Conservation (phyloP, 1,140 invertebrate genomes). For the Centruroides sculpturatus region DNA sequence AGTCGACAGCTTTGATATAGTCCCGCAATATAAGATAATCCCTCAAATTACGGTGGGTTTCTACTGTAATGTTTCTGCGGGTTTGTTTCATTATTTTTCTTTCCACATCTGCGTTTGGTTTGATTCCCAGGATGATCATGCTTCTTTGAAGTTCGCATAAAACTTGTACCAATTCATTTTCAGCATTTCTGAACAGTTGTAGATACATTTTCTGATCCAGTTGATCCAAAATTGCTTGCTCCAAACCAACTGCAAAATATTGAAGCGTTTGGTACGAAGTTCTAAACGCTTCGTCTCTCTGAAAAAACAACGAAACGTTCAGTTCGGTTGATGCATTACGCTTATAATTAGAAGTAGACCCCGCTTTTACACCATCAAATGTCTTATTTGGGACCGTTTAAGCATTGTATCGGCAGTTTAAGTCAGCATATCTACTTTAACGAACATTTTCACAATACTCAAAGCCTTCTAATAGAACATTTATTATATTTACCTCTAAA, state of each 20-base stretch:
- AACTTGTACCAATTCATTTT: conserved; percentile 41
- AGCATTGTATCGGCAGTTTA: no score
- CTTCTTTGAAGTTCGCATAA: conserved; percentile 42
- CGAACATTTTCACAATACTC: no score
- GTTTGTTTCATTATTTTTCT: conserved; percentile 40
- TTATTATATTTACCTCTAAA: no score
- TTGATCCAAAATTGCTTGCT: conserved; percentile 48
- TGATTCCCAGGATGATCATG: conserved; percentile 37
- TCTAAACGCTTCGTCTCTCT: conserved; percentile 2
- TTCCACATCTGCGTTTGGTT: conserved; percentile 32
- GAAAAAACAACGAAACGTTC: not conserved
- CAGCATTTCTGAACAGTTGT: conserved; percentile 38
- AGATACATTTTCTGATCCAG: conserved; percentile 34
- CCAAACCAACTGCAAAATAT: conserved; percentile 46
- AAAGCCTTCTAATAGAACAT: no score
- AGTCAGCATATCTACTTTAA: no score
- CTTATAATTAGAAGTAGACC: no score
- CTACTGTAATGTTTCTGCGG: conserved; percentile 29
- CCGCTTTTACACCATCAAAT: no score
- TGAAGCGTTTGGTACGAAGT: conserved; percentile 42
- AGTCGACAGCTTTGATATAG: conserved; percentile 46
- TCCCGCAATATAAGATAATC: conserved; percentile 51
- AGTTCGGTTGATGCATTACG: no score
- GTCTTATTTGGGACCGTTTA: no score
- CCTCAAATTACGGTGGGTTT: conserved; percentile 36